These are phyloP conservation scores for Halocaridina rubra DNA, from an alignment of 2,888 invertebrate species.

Conservation along the genomic window DNA sequence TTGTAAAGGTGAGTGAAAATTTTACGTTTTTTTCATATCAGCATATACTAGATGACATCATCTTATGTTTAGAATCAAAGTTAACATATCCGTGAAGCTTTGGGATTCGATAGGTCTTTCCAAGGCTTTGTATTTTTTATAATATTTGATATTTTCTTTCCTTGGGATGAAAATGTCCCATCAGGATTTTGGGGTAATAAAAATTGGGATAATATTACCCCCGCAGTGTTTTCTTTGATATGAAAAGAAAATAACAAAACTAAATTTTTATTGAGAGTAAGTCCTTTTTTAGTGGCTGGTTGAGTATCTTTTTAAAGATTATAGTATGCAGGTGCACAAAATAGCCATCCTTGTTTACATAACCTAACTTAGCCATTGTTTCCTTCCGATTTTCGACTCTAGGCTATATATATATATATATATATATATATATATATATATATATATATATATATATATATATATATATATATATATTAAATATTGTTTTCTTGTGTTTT, in stretches of 20 bases:
- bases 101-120: not conserved
- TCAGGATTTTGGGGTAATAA: not conserved
- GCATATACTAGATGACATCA: not conserved
- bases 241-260: not conserved
- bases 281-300: not conserved
- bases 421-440: too few relatives aligned
- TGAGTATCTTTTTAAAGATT: not conserved
- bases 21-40: not conserved
- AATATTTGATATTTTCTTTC: not conserved
- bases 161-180: not conserved
- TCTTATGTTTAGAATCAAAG: not conserved
- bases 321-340: not conserved
- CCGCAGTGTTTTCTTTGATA: not conserved
- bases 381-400: not conserved
- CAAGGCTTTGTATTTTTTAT: not conserved
- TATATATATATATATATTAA: too few relatives aligned
- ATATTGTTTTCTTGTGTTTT: not conserved
- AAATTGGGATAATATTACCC: not conserved
- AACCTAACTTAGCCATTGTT: not conserved
- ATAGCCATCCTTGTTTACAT: not conserved
- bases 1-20: not conserved
- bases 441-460: too few relatives aligned
- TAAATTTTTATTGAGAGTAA: not conserved
- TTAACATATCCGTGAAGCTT: not conserved
- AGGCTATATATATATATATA: too few relatives aligned